Conservation (phyloP, 2,113 vertebrate species). For the Anoura caudifer region DNA sequence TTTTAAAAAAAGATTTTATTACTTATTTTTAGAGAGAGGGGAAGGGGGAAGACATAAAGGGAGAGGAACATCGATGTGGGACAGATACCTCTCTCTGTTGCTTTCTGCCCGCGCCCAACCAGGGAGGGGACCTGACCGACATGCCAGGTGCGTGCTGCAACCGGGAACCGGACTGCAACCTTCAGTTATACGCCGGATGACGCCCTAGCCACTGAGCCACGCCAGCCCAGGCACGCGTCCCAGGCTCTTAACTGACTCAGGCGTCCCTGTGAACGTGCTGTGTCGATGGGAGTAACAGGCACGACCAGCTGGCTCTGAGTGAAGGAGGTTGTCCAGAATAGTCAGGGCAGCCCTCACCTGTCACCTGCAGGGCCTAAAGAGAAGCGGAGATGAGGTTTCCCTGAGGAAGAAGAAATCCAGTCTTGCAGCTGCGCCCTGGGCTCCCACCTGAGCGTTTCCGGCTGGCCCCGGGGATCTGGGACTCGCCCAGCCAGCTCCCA, state of each 20-base stretch:
- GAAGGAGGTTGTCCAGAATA: background rate
- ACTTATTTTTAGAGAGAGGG: too few species aligned
- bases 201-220: too few species aligned
- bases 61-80: too few species aligned
- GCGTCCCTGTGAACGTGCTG: background rate
- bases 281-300: background rate
- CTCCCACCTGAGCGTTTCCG: background rate
- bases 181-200: too few species aligned
- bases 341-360: background rate
- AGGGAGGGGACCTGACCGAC: too few species aligned
- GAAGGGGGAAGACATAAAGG: too few species aligned
- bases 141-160: too few species aligned
- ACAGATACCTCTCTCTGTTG: too few species aligned
- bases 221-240: too few species aligned
- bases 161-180: too few species aligned
- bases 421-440: background rate
- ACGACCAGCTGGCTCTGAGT: background rate
- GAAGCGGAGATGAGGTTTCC: background rate
- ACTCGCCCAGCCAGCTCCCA: background rate
- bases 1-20: too few species aligned
- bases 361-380: background rate
- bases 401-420: background rate
- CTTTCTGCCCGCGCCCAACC: too few species aligned
- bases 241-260: background rate
- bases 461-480: background rate